Base-by-base conservation (phyloP, 2,888 invertebrate species). In the Patella ulyssiponensis region DNA sequence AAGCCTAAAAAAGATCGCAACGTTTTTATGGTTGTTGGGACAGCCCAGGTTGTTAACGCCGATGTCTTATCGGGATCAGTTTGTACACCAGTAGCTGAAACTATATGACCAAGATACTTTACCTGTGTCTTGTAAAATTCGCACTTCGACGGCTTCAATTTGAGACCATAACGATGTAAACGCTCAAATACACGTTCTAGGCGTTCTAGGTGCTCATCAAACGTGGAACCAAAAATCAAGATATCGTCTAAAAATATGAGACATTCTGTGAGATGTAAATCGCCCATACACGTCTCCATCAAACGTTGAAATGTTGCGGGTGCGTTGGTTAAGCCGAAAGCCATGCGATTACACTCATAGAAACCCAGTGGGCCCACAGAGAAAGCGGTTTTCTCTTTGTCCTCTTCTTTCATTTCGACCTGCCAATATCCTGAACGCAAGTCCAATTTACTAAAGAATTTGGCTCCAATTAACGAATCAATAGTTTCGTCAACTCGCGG, bases 401-500 rank as follows among this genome's bases (percentile, higher is more conserved):
- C 79, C 3, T n/a, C 44, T 52, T 83, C 83, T 56, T 81, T 75
- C 27, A 81, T 54, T 56, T 79, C 82, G 12, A 82, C 75, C 69
- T 79, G 82, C 27, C 79, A 74, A 71, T 79, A 81, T 4, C 80
- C 80, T 20, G 51, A 54, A 53, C 79, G 81, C 72, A 77, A 70
- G 71, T 80, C 81, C 5, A 79, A 69, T 2, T 74, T 71, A 5
- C 72, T 69, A 53, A 82, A 83, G 27, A 72, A 81, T 15, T 69
- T 80, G 2, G 56, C 51, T 3, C 82, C 85, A 12, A 69, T 5
- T 4, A 84, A 51, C 2, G 15, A 58, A 53, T 82, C 80, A 12
- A 85, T 53, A 0, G 81, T 53, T 84, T n/a, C 83, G n/a, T 85
- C 81, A 14, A 83, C 73, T 4, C 82, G 64, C 5, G 84, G 82